Percentiles rank a stretch among this genome's conserved stretches.
These are phyloP conservation scores for Allobates femoralis DNA, from an alignment of 2,797 vertebrate species.

Conservation along the genomic window DNA sequence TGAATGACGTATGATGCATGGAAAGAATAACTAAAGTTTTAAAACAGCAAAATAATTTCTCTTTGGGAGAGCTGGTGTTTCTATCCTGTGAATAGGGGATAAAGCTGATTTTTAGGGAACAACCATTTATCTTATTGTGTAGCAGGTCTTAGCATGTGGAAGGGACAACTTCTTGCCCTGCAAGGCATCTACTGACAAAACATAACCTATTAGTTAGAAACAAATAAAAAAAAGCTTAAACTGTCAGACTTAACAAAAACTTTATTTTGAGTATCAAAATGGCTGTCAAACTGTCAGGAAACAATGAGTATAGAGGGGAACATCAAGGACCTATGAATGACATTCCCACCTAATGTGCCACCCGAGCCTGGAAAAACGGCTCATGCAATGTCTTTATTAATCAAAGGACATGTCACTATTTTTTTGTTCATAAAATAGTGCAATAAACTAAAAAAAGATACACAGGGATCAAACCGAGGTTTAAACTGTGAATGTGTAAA, in stretches of 20 bases:
- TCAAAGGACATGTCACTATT: constrained; percentile 34
- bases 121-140: too few relatives aligned
- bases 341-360: constrained; percentile 35
- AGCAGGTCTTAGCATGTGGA: too few relatives aligned
- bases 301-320: constrained; percentile 16
- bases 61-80: too few relatives aligned
- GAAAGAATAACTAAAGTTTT: too few relatives aligned
- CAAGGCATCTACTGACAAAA: too few relatives aligned
- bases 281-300: constrained; percentile 24
- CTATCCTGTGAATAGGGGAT: too few relatives aligned
- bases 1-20: too few relatives aligned
- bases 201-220: not conserved
- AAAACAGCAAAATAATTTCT: too few relatives aligned
- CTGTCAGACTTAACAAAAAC: constrained; percentile 20
- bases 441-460: not conserved
- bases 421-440: constrained; percentile 7
- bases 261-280: constrained; percentile 12
- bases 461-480: not conserved
- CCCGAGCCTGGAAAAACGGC: not conserved
- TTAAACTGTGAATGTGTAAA: not conserved
- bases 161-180: too few relatives aligned
- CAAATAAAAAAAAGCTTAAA: not conserved
- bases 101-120: too few relatives aligned
- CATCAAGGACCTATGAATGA: constrained; percentile 33
- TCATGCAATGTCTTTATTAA: constrained; percentile 22